Conservation (phyloP, 2,113 vertebrate species). For the Psettodes erumei region DNA sequence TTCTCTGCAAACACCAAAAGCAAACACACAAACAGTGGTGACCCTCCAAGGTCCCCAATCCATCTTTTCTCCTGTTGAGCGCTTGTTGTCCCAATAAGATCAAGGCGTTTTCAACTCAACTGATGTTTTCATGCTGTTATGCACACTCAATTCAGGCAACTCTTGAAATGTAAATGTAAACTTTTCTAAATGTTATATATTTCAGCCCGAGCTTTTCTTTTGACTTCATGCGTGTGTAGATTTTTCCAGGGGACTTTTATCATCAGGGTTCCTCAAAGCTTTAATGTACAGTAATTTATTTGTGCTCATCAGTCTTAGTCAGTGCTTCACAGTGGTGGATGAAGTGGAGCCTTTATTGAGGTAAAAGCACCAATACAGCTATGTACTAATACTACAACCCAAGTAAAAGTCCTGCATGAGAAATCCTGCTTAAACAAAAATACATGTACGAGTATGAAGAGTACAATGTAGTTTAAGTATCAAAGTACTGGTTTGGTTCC, state of each 20-base stretch:
- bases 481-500: too few relatives aligned
- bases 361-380: too few relatives aligned
- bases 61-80: conserved; percentile 82
- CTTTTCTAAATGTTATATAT: conserved; percentile 56
- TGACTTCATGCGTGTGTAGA: conserved; percentile 37
- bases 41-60: conserved; percentile 80
- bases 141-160: conserved; percentile 50
- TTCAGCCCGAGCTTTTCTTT: conserved; percentile 65
- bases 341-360: too few relatives aligned
- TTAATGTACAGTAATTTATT: conserved; percentile 64
- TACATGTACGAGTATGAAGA: too few relatives aligned
- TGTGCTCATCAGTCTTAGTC: conserved; percentile 46
- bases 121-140: conserved; percentile 66
- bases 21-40: conserved; percentile 84
- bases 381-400: too few relatives aligned
- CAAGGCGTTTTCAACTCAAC: conserved; percentile 64
- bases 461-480: too few relatives aligned
- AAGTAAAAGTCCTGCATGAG: too few relatives aligned
- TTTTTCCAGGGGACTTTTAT: conserved; percentile 8
- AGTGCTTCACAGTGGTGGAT: conserved; percentile 17
- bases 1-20: conserved; percentile 82
- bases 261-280: conserved; percentile 30
- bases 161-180: conserved; percentile 75
- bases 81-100: conserved; percentile 73
- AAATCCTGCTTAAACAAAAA: too few relatives aligned